These are phyloP conservation scores for Ophraella communa DNA, from an alignment of 2,888 invertebrate species.

Conservation along the genomic window DNA sequence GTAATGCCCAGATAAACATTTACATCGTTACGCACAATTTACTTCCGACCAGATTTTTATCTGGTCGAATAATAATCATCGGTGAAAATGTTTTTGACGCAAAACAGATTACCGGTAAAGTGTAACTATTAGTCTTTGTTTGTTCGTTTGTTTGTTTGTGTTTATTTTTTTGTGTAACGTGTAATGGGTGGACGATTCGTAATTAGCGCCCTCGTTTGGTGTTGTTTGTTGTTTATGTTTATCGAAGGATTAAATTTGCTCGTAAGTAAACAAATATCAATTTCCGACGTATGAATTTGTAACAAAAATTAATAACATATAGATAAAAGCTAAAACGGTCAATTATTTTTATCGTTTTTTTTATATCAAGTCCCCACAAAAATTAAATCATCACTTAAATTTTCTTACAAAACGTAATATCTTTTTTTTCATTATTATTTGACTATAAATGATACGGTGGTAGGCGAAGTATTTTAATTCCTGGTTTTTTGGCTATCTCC, in stretches of 20 bases:
- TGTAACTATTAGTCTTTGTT: conserved; percentile 53
- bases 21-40: conserved; percentile 53
- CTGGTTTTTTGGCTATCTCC: too few species aligned
- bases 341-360: too few species aligned
- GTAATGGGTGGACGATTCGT: conserved; percentile 35
- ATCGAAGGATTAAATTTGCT: neutral
- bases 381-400: too few species aligned
- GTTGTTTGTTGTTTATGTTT: neutral
- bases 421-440: too few species aligned
- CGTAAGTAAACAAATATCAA: conserved; percentile 6
- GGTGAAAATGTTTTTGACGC: conserved; percentile 54
- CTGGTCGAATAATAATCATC: conserved; percentile 49
- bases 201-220: conserved; percentile 33
- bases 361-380: too few species aligned
- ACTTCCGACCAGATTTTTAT: conserved; percentile 46
- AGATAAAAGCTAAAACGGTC: too few species aligned
- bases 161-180: too few species aligned
- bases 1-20: conserved; percentile 39
- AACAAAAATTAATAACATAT: neutral
- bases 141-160: too few species aligned
- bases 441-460: too few species aligned
- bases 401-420: too few species aligned
- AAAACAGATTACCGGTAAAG: conserved; percentile 51
- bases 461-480: too few species aligned
- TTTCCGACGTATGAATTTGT: neutral